These are phyloP conservation scores for Drosophila ambigua DNA, from an alignment of 1,140 invertebrate genomes.

Conservation along the genomic window DNA sequence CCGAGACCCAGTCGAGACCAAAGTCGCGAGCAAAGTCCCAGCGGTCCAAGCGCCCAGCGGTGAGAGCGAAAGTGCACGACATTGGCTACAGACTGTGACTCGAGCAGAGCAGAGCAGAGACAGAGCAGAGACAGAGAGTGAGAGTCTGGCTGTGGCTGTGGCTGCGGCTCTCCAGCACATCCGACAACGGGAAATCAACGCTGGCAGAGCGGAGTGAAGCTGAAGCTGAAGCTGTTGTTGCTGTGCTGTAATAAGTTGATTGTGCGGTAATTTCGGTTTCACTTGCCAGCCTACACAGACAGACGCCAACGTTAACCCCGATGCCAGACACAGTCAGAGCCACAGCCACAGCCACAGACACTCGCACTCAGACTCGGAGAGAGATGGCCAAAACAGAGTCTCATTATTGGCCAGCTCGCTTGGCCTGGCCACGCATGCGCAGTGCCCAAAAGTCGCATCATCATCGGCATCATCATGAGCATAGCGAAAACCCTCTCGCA, in stretches of 20 bases:
- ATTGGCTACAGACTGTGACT: conserved; percentile 33
- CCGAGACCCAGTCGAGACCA: conserved; percentile 14
- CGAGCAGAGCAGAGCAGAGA: conserved; percentile 16
- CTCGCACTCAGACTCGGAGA: conserved; percentile 2
- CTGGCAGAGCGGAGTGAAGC: conserved; percentile 1
- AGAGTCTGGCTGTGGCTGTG: conserved; percentile 31
- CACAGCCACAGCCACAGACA: conserved; percentile 3
- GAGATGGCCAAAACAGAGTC: conserved; percentile 26
- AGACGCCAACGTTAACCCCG: conserved; percentile 34
- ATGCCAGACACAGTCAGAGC: conserved; percentile 12
- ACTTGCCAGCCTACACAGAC: conserved; percentile 71
- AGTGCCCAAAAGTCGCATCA: conserved; percentile 66
- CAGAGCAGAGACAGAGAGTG: conserved; percentile 19
- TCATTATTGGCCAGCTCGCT: conserved; percentile 76
- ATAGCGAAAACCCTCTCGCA: conserved; percentile 52
- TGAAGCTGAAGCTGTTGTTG: conserved; percentile 13
- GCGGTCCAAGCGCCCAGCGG: conserved; percentile 33
- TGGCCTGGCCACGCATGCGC: conserved; percentile 65
- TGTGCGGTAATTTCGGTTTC: conserved; percentile 83
- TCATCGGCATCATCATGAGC: conserved; percentile 41
- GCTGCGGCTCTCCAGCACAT: conserved; percentile 48
- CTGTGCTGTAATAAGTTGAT: conserved; percentile 82
- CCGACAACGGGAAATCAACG: conserved; percentile 73
- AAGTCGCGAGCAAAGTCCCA: conserved; percentile 21
- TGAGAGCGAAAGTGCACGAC: conserved; percentile 81